Base-by-base conservation (phyloP, 2,888 invertebrate genomes). In the Drosophila longiperda region DNA sequence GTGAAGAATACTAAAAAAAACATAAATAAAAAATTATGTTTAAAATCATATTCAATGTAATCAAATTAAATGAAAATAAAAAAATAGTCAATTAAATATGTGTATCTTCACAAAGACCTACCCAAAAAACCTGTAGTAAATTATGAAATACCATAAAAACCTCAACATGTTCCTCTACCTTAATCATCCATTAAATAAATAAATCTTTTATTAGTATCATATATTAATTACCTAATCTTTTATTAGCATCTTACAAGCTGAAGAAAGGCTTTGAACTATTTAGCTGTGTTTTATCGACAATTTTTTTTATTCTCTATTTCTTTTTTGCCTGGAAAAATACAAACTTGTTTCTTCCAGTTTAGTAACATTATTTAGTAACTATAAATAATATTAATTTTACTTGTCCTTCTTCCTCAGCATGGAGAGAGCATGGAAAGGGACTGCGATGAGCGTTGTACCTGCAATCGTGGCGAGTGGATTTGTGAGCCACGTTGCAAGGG, bases 371-470 rank as follows among this genome's bases (percentile, higher is more conserved):
- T 3, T 45, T 45, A 23, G 7, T 38, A 23, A 15, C 4, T 15
- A 45, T 23, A 15, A 15, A 45, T 45, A 45, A 23, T 45, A 45
- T 12, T 23, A 45, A 23, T 2, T 23, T 8, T 2, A 15, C 4
- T 45, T 15, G 4, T 4, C 15, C 11, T 34, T 0, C 9, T 5
- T 38, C 36, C 26, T 5, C 78, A 95, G 95, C 92, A 95, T 59
- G 97, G 97, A 1, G 96, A 97, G 80, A 95, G 94, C 78, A 94
- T 97, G 79, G 94, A 96, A 69, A 94, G 95, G 45, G 96, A 95
- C 50, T 98, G 97, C 89, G 96, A 97, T 65, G 96, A 96, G 75
- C 94, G 95, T 2, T 97, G 97, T 90, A 95, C 95, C 32, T 97
- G 97, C 89, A 93, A 94, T 32, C 95, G 94, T 17, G 97, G 97